A percentile compares a stretch with the other conserved stretches of the same genome.
phyloP scores from a whole-genome alignment of 2,797 vertebrate species.

The Manis javanica region DNA sequence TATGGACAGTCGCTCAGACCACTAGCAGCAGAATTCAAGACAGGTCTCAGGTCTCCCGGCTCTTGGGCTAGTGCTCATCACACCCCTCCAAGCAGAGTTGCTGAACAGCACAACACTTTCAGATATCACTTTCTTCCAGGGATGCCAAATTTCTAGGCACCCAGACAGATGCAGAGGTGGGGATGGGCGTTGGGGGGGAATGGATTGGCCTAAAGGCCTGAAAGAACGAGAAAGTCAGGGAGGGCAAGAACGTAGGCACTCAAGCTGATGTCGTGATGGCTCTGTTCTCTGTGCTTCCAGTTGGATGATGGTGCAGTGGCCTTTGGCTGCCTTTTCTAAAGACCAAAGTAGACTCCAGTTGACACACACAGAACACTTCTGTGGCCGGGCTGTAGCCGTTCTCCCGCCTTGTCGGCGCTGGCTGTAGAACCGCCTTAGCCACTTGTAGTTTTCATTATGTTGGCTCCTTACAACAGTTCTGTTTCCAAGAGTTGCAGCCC shows the following conservation, averaged over 20 bases:
- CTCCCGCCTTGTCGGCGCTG: background rate
- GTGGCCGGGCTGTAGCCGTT: background rate
- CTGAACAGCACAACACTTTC: background rate
- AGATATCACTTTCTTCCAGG: background rate
- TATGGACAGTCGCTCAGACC: background rate
- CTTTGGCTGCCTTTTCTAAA: slow-evolving; percentile 23
- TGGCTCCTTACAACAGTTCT: background rate
- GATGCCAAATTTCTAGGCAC: background rate
- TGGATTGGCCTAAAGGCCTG: background rate
- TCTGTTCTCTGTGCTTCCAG: background rate
- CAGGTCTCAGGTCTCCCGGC: background rate
- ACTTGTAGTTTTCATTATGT: background rate
- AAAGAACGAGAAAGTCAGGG: background rate
- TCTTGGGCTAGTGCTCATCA: background rate
- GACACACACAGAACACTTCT: background rate
- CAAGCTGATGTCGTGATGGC: background rate
- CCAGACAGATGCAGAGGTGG: slow-evolving; percentile 8
- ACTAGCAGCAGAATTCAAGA: background rate
- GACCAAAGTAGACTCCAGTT: background rate
- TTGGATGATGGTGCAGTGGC: background rate
- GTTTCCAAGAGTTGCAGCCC: background rate
- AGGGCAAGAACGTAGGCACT: background rate
- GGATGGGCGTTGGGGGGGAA: background rate
- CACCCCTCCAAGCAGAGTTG: background rate
- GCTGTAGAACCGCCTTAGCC: background rate